Percentiles rank a stretch among this genome's conserved stretches.
Conservation (phyloP, 2,113 vertebrate species). For the Scartelaos histophorus region DNA sequence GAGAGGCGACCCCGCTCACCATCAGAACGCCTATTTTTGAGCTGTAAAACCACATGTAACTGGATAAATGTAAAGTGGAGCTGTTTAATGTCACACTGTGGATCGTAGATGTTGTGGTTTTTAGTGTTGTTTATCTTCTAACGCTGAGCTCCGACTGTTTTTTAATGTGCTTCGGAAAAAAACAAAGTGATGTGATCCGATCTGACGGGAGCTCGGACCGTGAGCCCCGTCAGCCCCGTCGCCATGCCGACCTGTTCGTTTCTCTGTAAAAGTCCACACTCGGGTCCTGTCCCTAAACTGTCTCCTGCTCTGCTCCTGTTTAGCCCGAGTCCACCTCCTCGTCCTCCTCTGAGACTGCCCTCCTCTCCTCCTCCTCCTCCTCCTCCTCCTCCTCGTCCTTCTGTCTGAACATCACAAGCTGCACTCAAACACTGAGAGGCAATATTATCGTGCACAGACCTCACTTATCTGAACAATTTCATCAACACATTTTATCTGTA, state of each 20-base stretch:
- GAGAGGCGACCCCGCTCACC: too few relatives aligned
- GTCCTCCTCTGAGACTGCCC: not conserved
- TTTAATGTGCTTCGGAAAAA: too few relatives aligned
- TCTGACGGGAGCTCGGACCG: not conserved
- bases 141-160: too few relatives aligned
- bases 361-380: slow-evolving; percentile 2
- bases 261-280: slow-evolving; percentile 23
- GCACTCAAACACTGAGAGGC: slow-evolving; percentile 3
- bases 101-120: too few relatives aligned
- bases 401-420: slow-evolving; percentile 25
- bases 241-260: slow-evolving; percentile 27
- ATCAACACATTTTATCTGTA: too few relatives aligned
- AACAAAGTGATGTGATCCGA: too few relatives aligned
- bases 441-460: not conserved
- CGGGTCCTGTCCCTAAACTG: slow-evolving; percentile 28
- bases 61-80: too few relatives aligned
- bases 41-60: too few relatives aligned
- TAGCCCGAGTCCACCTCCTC: slow-evolving; percentile 1
- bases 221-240: not conserved
- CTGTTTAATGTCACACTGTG: too few relatives aligned
- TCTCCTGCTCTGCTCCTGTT: slow-evolving; percentile 11
- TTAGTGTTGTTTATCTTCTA: too few relatives aligned
- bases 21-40: too few relatives aligned
- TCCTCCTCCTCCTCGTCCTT: not conserved
- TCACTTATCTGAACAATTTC: too few relatives aligned